Evolutionary conservation across 2,888 invertebrate species (phyloP), one percentile per base, ranked within the genome.

Genomic region (Andrena chrysosceles): DNA sequence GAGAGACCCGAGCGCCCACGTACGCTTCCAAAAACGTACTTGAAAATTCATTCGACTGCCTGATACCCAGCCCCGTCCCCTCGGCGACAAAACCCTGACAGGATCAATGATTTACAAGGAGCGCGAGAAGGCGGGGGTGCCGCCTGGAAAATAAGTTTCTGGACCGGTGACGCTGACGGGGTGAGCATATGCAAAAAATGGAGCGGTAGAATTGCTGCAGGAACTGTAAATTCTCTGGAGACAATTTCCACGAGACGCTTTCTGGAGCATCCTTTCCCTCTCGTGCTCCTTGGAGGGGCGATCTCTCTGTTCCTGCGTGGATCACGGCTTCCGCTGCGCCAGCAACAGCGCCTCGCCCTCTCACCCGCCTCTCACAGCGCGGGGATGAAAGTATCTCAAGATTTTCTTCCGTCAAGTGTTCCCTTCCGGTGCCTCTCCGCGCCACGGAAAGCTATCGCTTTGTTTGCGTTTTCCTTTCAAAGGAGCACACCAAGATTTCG

Each of bases 181-280:
- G 77, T 62, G 84, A 87, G 77, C 89, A 89, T 89, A 89, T 89
- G 89, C 90, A 89, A 89, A 88, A 90, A 87, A 86, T 68, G 80
- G 85, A 87, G 84, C 83, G 67, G 49, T 83, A 59, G 89, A 89
- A 89, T 89, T 86, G 89, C 87, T 81, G 59, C 60, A 83, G 89
- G 76, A 87, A 90, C 90, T 90, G 90, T 90, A 90, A 90, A 90
- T 90, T 87, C 90, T 89, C 87, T 52, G 74, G 85, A 90, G 89
- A 90, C 90, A 89, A 90, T 90, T 86, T 85, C 83, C 81, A 77
- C 77, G 83, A 79, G 68, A 75, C 66, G 74, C 72, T 86, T 80
- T 68, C 72, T 52, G 42, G 33, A 10, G 42, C 62, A 72, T 77
- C 66, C 42, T 52, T 69, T 76, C 64, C 29, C 62, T 78, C 56